Base-by-base conservation (phyloP, 1,140 invertebrate species). In the Anastrepha ludens region DNA sequence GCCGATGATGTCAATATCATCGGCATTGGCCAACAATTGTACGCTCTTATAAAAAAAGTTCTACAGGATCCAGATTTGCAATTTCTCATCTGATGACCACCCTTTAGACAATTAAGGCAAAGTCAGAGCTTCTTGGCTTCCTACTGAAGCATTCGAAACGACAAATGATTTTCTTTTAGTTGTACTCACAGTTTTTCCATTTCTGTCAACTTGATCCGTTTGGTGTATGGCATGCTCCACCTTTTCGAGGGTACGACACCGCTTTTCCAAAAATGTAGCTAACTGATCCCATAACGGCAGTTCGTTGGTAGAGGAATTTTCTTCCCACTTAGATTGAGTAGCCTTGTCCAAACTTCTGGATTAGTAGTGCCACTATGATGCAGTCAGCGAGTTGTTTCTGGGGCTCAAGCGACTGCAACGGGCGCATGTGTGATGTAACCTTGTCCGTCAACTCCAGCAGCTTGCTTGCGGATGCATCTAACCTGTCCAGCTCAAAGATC, bases 301-400 rank as follows among this genome's bases (percentile, higher is more conserved):
- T 20, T 50, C 55, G 20, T 85, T 29, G 5, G 9, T 55, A 9
- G 44, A n/a, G 2, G 15, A 55, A 55, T 29, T 85, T 55, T 85
- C 47, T 8, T 85, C 78, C 1, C 44, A 55, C n/a, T 85, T 55
- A 8, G 78, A 44, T 55, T 85, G 78, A 7, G 47, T 55, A 13
- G 47, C n/a, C 41, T 50, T 50, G 47, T 85, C 78, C 1, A 85
- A 20, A 29, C 47, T 59, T 85, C 11, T 78, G 70, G 4, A 8
- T 50, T 47, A 78, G n/a, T 2, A 60, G 41, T 41, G 3, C 2
- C 5, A 41, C 39, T 3, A 85, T 55, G 9, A 29, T 41, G 2
- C 55, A 86, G 58, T 62, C 85, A 1, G 85, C 58, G 17, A 86
- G 60, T 44, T 86, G 85, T 15, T 86, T 58, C 39, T 86, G 59